phyloP scores from a whole-genome alignment of 2,888 invertebrate genomes.

The Amorpha juglandis region DNA sequence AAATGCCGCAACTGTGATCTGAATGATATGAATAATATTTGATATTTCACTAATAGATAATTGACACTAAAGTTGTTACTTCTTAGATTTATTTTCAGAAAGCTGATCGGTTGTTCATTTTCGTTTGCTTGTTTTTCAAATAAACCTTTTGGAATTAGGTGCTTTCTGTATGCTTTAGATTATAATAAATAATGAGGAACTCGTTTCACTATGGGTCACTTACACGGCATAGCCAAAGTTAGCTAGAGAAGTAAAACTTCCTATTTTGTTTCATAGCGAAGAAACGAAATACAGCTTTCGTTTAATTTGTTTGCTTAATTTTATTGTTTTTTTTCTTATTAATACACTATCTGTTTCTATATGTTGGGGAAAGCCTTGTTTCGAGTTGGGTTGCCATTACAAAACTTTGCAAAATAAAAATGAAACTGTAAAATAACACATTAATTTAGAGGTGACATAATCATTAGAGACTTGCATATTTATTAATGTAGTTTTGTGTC shows the following conservation, averaged over 20 bases:
- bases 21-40: conserved; percentile 85
- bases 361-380: conserved; percentile 17
- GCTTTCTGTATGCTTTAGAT: conserved; percentile 77
- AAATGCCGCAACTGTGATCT: conserved; percentile 85
- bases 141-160: conserved; percentile 67
- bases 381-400: conserved; percentile 54
- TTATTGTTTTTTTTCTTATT: conserved; percentile 23
- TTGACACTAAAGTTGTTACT: conserved; percentile 76
- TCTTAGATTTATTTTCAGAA: conserved; percentile 60
- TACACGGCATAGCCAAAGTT: conserved; percentile 83
- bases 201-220: conserved; percentile 61
- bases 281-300: conserved; percentile 36
- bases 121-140: conserved; percentile 54
- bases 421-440: conserved; percentile 64
- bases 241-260: conserved; percentile 77
- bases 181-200: conserved; percentile 52
- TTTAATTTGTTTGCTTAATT: conserved; percentile 27
- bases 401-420: conserved; percentile 37
- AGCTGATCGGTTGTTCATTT: conserved; percentile 53
- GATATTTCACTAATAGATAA: conserved; percentile 84
- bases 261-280: conserved; percentile 53
- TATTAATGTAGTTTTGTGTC: conserved; percentile 64
- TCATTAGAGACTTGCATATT: conserved; percentile 76
- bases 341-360: conserved; percentile 25
- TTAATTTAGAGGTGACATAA: conserved; percentile 74